Evolutionary conservation across 1,140 invertebrate genomes (phyloP), one percentile per base, ranked within the genome.

Genomic region (Stegodyphus dumicola): DNA sequence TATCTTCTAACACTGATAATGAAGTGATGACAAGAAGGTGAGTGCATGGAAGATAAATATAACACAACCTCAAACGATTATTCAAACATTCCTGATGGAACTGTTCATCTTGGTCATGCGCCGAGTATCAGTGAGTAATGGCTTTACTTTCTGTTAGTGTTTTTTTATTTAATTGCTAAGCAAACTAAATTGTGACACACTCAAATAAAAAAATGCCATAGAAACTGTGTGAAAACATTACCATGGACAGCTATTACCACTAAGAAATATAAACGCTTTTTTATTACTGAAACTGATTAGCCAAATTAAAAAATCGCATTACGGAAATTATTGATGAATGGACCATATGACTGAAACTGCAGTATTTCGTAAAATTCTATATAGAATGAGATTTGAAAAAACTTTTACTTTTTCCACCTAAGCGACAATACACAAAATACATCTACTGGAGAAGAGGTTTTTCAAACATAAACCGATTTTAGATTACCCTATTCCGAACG

Each of bases 71-170:
- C 53, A 52, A 1, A 48, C 17, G 49, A 73, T 73, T 73, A 51
- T 73, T 73, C 6, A 73, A 73, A 52, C 49, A 73, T 73, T 73
- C 51, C 70, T 52, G 51, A 49, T 73, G 70, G 2, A 73, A 73
- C 70, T 51, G n/a, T 73, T 49, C 1, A 73, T 11, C 70, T 73
- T 52, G 11, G 7, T 73, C 17, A 73, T n/a, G 70, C 7, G 0
- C 70, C 70, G 49, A 73, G 7, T 73, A 73, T 73, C 70, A 73
- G 7, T 73, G 48, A 51, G 70, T 73, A 73, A 73, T 49, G 70
- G 70, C 9, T 73, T 73, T 52, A 5, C 18, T 2, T 69, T 48
- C 33, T 69, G 10, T 2, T 4, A 9, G 6, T 13, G 15, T 13
- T 10, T n/a, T 69, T 69, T 33, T 73, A 73, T 73, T 73, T 73